A percentile compares a stretch with the other conserved stretches of the same genome.
Evolutionary conservation across 2,113 vertebrate species (phyloP).

Genomic region (Cryptotis parvus): DNA sequence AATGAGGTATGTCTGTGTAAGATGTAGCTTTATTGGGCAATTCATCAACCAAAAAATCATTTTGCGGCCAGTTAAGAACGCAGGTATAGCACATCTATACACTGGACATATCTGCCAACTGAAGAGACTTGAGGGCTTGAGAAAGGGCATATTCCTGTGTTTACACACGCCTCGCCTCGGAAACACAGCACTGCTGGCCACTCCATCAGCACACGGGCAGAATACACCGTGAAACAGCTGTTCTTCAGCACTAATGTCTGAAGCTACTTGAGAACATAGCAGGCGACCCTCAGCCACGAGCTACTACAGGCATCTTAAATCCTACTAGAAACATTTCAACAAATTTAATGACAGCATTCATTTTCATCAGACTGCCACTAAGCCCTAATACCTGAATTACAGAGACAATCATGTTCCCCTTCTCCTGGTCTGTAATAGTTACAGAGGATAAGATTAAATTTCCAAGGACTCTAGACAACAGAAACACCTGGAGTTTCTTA

Average conservation of each 20-base stretch:
- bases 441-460: conserved; percentile 44
- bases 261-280: conserved; percentile 30
- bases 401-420: conserved; percentile 32
- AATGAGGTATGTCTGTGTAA: background rate
- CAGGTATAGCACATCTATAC: conserved; percentile 21
- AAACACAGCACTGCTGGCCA: background rate
- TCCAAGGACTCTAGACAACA: conserved; percentile 29
- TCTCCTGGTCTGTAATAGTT: background rate
- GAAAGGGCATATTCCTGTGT: background rate
- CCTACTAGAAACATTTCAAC: conserved; percentile 38
- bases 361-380: conserved; percentile 41
- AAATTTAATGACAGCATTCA: conserved; percentile 43
- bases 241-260: conserved; percentile 12
- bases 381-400: conserved; percentile 56
- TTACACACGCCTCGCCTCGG: background rate
- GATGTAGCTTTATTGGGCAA: conserved; percentile 3
- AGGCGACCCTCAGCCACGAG: conserved; percentile 39
- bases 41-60: conserved; percentile 62
- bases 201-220: background rate
- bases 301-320: conserved; percentile 7
- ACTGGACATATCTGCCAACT: conserved; percentile 55
- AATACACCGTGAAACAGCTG: conserved; percentile 28
- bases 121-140: background rate
- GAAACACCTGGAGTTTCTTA: conserved; percentile 60
- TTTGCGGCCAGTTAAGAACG: conserved; percentile 36